Evolutionary conservation across 64 coral and sea anemone species (phyloP).

Genomic region (Porites australiensis): DNA sequence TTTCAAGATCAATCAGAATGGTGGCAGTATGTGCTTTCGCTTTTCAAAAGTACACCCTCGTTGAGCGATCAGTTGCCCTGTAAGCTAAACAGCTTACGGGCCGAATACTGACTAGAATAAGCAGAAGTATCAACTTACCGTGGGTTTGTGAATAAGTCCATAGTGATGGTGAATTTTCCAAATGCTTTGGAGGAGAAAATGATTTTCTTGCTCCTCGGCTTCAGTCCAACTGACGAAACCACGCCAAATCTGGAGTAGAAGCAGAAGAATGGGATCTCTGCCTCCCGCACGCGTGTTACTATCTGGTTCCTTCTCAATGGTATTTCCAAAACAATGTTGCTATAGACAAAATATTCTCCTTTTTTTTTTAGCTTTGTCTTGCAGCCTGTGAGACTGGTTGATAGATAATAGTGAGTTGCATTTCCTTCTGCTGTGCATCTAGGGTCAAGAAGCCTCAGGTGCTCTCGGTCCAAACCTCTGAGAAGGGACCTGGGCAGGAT

Average conservation of each 20-base stretch:
- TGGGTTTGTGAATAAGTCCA: constrained; percentile 2
- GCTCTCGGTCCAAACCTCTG: not conserved
- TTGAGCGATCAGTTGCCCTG: too few relatives aligned
- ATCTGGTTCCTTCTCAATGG: not conserved
- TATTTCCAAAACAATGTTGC: constrained; percentile 51
- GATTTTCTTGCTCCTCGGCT: constrained; percentile 13
- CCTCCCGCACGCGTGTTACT: constrained; percentile 34
- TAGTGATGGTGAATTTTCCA: constrained; percentile 20
- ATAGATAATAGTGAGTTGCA: constrained; percentile 22
- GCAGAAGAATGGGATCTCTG: constrained; percentile 57
- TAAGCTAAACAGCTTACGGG: too few relatives aligned
- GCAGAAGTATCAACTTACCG: not conserved
- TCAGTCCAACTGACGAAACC: constrained; percentile 38
- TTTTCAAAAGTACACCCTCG: too few relatives aligned
- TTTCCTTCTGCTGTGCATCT: constrained; percentile 45
- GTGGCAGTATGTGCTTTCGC: too few relatives aligned
- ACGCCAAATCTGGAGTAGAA: constrained; percentile 51
- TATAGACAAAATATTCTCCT: constrained; percentile 29
- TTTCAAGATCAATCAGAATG: too few relatives aligned
- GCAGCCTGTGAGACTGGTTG: constrained; percentile 25
- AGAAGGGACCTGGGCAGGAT: constrained; percentile 44
- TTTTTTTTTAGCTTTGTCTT: constrained; percentile 32
- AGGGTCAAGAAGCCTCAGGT: constrained; percentile 15
- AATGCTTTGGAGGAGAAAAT: constrained; percentile 2
- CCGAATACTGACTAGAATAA: too few relatives aligned